Conservation (phyloP, 2,797 vertebrate species). For the Erpetoichthys calabaricus region DNA sequence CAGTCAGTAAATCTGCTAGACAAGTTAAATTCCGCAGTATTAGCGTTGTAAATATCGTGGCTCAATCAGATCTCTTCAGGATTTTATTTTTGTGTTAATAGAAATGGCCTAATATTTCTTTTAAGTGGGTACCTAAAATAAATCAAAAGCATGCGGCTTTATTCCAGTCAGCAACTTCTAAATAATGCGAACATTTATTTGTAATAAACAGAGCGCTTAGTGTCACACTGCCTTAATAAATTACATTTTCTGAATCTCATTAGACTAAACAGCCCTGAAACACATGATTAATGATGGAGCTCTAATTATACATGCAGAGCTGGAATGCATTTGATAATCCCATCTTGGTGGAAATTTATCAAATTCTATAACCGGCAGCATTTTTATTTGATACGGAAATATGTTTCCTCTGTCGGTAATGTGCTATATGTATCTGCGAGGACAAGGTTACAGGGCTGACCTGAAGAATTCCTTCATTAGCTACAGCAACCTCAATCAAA, state of each 20-base stretch:
- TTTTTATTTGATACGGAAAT: conserved; percentile 19
- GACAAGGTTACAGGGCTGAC: too few species aligned
- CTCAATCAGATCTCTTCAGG: not conserved
- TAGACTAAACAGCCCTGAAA: conserved; percentile 31
- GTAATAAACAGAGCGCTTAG: conserved; percentile 30
- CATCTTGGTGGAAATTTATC: conserved; percentile 39
- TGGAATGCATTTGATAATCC: conserved; percentile 39
- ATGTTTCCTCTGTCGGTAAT: not conserved
- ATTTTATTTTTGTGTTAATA: conserved; percentile 1
- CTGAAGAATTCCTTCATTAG: too few species aligned
- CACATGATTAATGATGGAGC: conserved; percentile 37
- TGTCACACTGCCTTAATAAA: conserved; percentile 28
- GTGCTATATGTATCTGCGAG: too few species aligned
- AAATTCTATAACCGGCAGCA: conserved; percentile 31
- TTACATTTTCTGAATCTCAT: conserved; percentile 30
- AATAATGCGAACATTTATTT: conserved; percentile 24
- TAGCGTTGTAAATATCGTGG: too few species aligned
- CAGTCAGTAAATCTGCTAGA: too few species aligned
- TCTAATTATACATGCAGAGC: conserved; percentile 41
- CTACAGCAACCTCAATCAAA: too few species aligned
- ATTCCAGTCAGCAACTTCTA: conserved; percentile 9
- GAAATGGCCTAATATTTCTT: not conserved
- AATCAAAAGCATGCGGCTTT: not conserved
- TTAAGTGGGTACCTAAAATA: not conserved
- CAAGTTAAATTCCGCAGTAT: too few species aligned